phyloP scores from a whole-genome alignment of 2,113 vertebrate genomes.

The Pseudorectes ferrugineus region DNA sequence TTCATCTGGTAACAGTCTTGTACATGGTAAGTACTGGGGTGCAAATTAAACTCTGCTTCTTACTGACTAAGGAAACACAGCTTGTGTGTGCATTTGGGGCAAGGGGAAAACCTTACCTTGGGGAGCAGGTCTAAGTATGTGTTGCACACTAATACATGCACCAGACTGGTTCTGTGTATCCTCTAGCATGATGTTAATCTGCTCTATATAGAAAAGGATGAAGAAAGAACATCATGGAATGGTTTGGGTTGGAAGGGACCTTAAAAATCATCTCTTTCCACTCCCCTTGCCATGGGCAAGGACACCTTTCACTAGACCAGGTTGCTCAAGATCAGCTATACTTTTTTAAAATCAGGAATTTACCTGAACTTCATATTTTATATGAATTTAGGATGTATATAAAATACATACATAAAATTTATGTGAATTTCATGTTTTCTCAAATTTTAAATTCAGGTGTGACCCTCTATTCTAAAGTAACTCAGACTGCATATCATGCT shows the following conservation, averaged over 20 bases:
- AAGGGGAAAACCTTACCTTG: background rate
- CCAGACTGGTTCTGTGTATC: background rate
- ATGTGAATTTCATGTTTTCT: background rate
- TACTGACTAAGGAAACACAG: background rate
- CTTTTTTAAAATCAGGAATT: background rate
- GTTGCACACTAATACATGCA: background rate
- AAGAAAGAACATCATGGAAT: background rate
- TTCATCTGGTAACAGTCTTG: conserved; percentile 84
- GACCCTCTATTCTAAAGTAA: background rate
- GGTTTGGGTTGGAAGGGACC: background rate
- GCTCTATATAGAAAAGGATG: background rate
- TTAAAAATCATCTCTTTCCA: background rate
- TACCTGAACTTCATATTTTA: background rate
- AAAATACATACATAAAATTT: background rate
- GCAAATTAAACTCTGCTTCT: background rate
- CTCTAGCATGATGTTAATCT: background rate
- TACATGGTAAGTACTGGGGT: conserved; percentile 80
- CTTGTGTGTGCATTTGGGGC: background rate
- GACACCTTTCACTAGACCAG: background rate
- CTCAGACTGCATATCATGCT: background rate
- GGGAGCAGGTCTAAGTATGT: background rate
- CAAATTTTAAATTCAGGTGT: background rate
- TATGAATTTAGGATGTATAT: background rate
- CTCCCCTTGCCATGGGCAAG: background rate
- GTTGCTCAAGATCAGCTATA: background rate